phyloP scores from a whole-genome alignment of 2,888 invertebrate genomes.

The Nymphalis urticae region DNA sequence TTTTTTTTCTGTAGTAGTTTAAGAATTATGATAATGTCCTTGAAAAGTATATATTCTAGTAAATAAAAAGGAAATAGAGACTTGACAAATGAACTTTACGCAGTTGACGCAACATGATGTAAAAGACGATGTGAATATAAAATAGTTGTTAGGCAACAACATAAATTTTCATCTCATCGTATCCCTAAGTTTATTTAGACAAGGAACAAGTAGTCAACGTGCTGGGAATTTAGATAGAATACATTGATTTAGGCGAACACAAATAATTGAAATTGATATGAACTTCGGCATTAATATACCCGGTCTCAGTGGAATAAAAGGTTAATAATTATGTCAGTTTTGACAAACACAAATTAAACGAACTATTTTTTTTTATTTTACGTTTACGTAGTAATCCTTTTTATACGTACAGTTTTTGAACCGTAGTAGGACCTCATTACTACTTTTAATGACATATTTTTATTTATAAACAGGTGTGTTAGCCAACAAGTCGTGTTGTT shows the following conservation, averaged over 20 bases:
- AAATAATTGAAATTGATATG: conserved; percentile 16
- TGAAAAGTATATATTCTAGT: not conserved
- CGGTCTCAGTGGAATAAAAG: not conserved
- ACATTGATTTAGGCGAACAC: conserved; percentile 19
- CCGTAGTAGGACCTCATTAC: conserved; percentile 6
- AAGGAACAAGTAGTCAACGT: conserved; percentile 42
- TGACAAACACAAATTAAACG: not conserved
- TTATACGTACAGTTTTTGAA: conserved; percentile 10
- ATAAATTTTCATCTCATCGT: conserved; percentile 48
- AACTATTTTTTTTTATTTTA: not conserved
- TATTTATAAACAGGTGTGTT: conserved; percentile 40
- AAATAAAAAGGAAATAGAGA: conserved; percentile 46
- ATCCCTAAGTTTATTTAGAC: conserved; percentile 47
- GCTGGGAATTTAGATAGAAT: conserved; percentile 34
- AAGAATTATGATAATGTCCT: not conserved
- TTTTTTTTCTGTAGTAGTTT: not conserved
- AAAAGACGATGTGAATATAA: conserved; percentile 63
- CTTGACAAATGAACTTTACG: conserved; percentile 71
- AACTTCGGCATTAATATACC: not conserved
- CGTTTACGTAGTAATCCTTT: not conserved
- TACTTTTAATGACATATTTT: conserved; percentile 33
- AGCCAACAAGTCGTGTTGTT: conserved; percentile 44
- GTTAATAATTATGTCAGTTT: not conserved
- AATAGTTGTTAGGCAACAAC: conserved; percentile 50
- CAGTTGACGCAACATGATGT: conserved; percentile 60